phyloP scores from a whole-genome alignment of 2,888 invertebrate species.

The Seladonia tumulorum region DNA sequence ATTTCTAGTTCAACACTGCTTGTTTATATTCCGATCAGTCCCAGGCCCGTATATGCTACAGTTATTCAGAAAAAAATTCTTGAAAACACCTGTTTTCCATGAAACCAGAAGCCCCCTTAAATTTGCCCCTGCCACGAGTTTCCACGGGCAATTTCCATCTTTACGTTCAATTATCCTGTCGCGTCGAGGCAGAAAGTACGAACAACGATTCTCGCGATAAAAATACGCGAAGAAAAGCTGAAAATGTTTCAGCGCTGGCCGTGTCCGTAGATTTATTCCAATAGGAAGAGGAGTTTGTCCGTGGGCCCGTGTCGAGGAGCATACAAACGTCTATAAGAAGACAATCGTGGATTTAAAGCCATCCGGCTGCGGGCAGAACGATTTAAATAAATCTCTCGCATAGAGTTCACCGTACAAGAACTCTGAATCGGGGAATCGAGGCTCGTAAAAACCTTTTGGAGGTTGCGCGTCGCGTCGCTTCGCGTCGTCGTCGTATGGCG shows the following conservation, averaged over 20 bases:
- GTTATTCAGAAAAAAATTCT: no score
- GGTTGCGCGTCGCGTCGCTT: neutral
- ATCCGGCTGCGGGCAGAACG: neutral
- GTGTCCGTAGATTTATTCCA: neutral
- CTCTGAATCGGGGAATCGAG: constrained; percentile 36
- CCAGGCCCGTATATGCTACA: no score
- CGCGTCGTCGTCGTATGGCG: no score
- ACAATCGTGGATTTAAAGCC: constrained; percentile 22
- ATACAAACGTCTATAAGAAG: constrained; percentile 1
- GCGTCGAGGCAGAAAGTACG: neutral
- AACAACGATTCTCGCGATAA: neutral
- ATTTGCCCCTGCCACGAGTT: neutral
- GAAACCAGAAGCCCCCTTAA: neutral
- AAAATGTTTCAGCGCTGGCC: neutral
- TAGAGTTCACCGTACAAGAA: constrained; percentile 26
- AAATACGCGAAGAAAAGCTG: neutral
- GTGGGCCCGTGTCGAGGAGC: neutral
- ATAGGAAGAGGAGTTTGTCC: neutral
- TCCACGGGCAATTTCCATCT: neutral
- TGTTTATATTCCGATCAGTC: no score
- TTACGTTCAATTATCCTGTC: constrained; percentile 2
- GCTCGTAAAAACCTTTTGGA: constrained; percentile 35
- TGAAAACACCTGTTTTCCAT: neutral
- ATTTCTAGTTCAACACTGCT: no score
- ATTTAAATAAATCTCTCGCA: constrained; percentile 41